phyloP scores from a whole-genome alignment of 2,888 invertebrate genomes.

The Cataglyphis livida region DNA sequence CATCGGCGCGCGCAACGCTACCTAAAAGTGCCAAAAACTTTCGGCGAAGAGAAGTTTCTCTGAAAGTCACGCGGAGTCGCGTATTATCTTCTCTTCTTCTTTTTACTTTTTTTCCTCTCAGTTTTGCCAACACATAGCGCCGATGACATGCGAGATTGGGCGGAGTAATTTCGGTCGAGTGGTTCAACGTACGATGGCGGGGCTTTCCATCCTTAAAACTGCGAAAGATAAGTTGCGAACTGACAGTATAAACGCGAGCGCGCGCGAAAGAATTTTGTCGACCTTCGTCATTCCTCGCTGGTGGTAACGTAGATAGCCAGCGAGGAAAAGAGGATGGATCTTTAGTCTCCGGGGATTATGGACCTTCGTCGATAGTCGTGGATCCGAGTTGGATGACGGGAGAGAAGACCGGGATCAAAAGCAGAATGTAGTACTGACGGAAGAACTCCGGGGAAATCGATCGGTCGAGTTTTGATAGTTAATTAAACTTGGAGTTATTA shows the following conservation, averaged over 20 bases:
- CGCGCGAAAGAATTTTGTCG: conserved; percentile 62
- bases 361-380: conserved; percentile 59
- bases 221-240: conserved; percentile 47
- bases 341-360: conserved; percentile 70
- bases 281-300: conserved; percentile 52
- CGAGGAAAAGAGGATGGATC: conserved; percentile 40
- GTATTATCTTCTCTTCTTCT: conserved; percentile 41
- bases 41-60: conserved; percentile 63
- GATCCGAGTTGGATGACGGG: conserved; percentile 53
- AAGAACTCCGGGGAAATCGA: conserved; percentile 79
- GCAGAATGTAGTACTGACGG: conserved; percentile 62
- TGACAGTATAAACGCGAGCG: conserved; percentile 47
- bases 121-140: conserved; percentile 31
- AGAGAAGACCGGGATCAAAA: conserved; percentile 57
- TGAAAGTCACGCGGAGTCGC: conserved; percentile 63
- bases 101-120: conserved; percentile 6
- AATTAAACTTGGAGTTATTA: conserved; percentile 84
- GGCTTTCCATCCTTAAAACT: conserved; percentile 59
- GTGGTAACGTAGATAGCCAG: conserved; percentile 28
- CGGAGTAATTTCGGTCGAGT: conserved; percentile 55
- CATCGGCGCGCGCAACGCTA: conserved; percentile 58
- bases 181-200: conserved; percentile 59
- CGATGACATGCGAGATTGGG: conserved; percentile 52
- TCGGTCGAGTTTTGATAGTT: conserved; percentile 82
- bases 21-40: conserved; percentile 68